Evolutionary conservation across 2,113 vertebrate genomes (phyloP), one percentile per base, ranked within the genome.

Genomic region (Ciconia maguari): DNA sequence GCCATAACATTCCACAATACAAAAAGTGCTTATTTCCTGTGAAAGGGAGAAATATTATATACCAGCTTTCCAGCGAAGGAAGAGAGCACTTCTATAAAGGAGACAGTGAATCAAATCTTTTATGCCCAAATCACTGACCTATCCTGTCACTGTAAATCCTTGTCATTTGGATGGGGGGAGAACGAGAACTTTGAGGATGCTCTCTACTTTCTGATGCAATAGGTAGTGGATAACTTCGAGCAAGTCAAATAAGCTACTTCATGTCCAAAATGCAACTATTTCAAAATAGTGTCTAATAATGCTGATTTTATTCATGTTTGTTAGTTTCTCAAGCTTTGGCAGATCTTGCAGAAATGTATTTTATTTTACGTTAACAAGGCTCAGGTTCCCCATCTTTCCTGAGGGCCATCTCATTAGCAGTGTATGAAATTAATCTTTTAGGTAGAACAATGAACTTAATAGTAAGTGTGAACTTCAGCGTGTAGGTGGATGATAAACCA

Each of bases 71-170:
- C 46, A 65, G 49, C 89, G 36, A 89, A 75, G 58, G 58, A 94
- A 79, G 48, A 49, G 15, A 84, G 7, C 21, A 78, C 29, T 54
- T 94, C 26, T 75, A 0, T 49, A 85, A 89, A 87, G 41, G 13
- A 94, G 46, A 65, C 3, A 54, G 66, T 61, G 61, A 91, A 89
- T 76, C 61, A 92, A 71, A 83, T 84, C 24, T 64, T 92, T 77
- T 89, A 68, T 61, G 26, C 10, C 34, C 65, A 91, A 89, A 76
- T 71, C 83, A 51, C 49, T 74, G 61, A 94, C 66, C 44, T 65
- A 32, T 83, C 42, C 27, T 87, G 74, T 89, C 87, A 79, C 76
- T 87, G 61, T 71, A 93, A 95, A 87, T 93, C 54, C 54, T 95
- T 87, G 49, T 62, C 38, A 34, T 89, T 81, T 93, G n/a, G 26